Evolutionary conservation across 1,140 invertebrate genomes (phyloP), one percentile per base, ranked within the genome.

Genomic region (Macrosteles quadrilineatus): DNA sequence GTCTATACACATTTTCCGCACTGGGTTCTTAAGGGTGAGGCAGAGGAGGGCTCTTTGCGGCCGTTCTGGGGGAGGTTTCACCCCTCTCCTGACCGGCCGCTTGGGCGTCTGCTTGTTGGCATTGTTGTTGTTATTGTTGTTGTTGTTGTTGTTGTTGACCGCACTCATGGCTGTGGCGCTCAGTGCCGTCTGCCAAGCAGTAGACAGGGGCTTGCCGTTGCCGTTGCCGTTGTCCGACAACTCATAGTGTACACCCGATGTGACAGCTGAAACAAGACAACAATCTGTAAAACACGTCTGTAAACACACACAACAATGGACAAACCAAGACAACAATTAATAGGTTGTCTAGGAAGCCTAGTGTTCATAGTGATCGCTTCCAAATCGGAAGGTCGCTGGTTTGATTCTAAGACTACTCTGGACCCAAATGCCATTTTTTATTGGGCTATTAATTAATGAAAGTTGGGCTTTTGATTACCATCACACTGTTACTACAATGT

Each of bases 1-100:
- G 77, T 90, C 90, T 78, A 99, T 98, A 82, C 97, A 99, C 68
- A 98, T 80, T 80, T 97, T 97, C 73, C 98, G 86, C 32, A 99
- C 77, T 12, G 97, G 97, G 84, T 99, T 99, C 79, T 96, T 95
- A 69, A 98, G 85, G 40, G 87, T 86, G 66, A 99, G 86, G 83
- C 96, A 99, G 77, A 97, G 95, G 59, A 99, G 87, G 23, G 96
- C 96, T 70, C 96, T 83, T 75, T 88, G 87, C 0, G 96, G 96
- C 76, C 95, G 87, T 83, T 97, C 93, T n/a, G 92, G 91, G 32
- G 90, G 90, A 67, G 89, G 89, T 80, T 93, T 97, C 74, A 88
- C 93, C 30, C 88, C 86, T 17, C 90, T 85, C 69, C 90, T 85
- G 43, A 85, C 85, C 11, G 87, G 87, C 71, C 88, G 82, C 77